These are phyloP conservation scores for Toxotes lorentzi DNA, from an alignment of 2,797 vertebrate genomes.

Conservation along the genomic window DNA sequence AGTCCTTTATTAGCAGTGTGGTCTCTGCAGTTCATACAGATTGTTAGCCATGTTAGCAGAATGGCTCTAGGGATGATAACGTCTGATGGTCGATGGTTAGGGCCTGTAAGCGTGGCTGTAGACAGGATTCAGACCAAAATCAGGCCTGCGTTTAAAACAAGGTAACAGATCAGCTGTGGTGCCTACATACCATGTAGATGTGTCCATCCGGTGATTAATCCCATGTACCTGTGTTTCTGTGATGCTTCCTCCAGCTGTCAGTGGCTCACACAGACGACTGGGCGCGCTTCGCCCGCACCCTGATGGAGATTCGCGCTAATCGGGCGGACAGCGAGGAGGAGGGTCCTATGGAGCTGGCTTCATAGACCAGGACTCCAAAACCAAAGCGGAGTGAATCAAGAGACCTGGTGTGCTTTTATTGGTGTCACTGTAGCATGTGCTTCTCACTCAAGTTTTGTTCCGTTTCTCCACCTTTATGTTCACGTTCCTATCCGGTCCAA, in stretches of 20 bases:
- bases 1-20: conserved; percentile 8
- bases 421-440: conserved; percentile 74
- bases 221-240: conserved; percentile 11
- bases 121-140: not conserved
- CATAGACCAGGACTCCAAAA: conserved; percentile 78
- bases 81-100: not conserved
- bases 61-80: not conserved
- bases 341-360: conserved; percentile 89
- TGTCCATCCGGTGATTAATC: not conserved
- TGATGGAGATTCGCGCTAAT: conserved; percentile 96
- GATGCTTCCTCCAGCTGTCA: conserved; percentile 86
- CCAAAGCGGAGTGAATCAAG: conserved; percentile 44
- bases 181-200: not conserved
- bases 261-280: conserved; percentile 93
- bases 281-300: conserved; percentile 91
- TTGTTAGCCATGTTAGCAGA: not conserved
- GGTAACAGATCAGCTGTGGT: not conserved
- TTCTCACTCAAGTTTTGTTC: conserved; percentile 40
- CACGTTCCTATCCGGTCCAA: conserved; percentile 28
- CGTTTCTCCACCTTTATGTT: conserved; percentile 23
- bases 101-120: too few relatives aligned
- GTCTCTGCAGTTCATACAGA: not conserved
- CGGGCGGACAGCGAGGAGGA: conserved; percentile 95
- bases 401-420: conserved; percentile 44
- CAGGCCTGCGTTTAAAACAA: not conserved